These are phyloP conservation scores for Tachina grossa DNA, from an alignment of 2,888 invertebrate species.

Conservation along the genomic window DNA sequence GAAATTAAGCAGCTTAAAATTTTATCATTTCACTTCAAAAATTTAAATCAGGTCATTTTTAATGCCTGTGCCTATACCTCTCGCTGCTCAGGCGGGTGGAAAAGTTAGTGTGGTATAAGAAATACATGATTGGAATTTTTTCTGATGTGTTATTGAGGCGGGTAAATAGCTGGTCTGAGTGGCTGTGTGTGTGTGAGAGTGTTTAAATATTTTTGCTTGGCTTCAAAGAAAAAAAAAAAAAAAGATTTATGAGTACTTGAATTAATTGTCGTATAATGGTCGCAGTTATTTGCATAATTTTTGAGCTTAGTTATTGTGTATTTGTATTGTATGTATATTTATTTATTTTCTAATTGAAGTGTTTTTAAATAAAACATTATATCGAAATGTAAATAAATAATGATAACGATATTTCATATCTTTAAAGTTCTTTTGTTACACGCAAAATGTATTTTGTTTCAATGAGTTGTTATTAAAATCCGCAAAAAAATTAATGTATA, in stretches of 20 bases:
- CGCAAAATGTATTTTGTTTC: not conserved
- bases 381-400: slow-evolving; percentile 44
- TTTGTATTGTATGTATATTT: not conserved
- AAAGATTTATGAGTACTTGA: slow-evolving; percentile 45
- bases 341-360: slow-evolving; percentile 56
- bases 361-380: slow-evolving; percentile 21
- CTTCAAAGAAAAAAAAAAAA: slow-evolving; percentile 11
- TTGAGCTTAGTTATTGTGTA: slow-evolving; percentile 11
- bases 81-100: slow-evolving; percentile 1
- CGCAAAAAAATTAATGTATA: not conserved
- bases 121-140: slow-evolving; percentile 53
- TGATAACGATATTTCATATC: slow-evolving; percentile 51
- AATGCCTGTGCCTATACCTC: not conserved
- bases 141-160: not conserved
- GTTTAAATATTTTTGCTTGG: not conserved
- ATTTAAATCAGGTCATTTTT: slow-evolving; percentile 60
- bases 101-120: slow-evolving; percentile 32
- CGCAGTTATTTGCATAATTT: slow-evolving; percentile 65
- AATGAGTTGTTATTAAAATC: not conserved
- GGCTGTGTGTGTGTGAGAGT: not conserved
- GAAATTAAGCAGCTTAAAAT: slow-evolving; percentile 57
- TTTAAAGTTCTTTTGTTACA: not conserved
- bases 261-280: slow-evolving; percentile 60
- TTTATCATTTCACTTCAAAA: slow-evolving; percentile 46
- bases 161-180: slow-evolving; percentile 25